These are phyloP conservation scores for Bugulina stolonifera DNA, from an alignment of 2,888 invertebrate genomes.

Conservation along the genomic window DNA sequence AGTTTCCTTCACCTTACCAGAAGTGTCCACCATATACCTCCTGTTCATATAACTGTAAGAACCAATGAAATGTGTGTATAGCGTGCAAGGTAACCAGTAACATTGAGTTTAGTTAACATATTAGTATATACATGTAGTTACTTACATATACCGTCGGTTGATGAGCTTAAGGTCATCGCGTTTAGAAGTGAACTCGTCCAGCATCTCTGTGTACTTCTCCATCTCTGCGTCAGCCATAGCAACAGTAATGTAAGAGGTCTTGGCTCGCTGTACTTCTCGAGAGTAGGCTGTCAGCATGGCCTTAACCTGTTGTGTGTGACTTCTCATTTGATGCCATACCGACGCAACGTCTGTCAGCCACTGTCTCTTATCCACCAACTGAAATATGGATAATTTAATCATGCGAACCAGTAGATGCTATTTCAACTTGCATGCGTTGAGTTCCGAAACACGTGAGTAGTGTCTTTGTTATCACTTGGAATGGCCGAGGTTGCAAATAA, in stretches of 20 bases:
- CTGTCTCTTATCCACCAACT: slow-evolving; percentile 21
- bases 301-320: background rate
- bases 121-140: too few species aligned
- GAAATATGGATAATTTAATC: too few species aligned
- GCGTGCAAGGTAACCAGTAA: too few species aligned
- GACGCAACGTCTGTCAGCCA: slow-evolving; percentile 9
- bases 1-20: background rate
- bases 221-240: slow-evolving; percentile 14
- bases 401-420: too few species aligned
- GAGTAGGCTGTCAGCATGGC: slow-evolving; percentile 14
- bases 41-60: slow-evolving; percentile 12
- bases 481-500: too few species aligned
- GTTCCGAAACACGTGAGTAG: too few species aligned
- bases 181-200: slow-evolving; percentile 12
- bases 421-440: too few species aligned
- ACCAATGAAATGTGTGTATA: too few species aligned
- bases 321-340: slow-evolving; percentile 9
- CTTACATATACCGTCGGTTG: slow-evolving; percentile 19
- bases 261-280: slow-evolving; percentile 11
- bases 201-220: slow-evolving; percentile 14
- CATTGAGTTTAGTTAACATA: background rate
- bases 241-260: slow-evolving; percentile 20
- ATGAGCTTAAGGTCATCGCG: slow-evolving; percentile 9
- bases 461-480: too few species aligned
- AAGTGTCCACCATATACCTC: slow-evolving; percentile 11